These are phyloP conservation scores for Myotis yumanensis DNA, from an alignment of 2,113 vertebrate genomes.

Conservation along the genomic window DNA sequence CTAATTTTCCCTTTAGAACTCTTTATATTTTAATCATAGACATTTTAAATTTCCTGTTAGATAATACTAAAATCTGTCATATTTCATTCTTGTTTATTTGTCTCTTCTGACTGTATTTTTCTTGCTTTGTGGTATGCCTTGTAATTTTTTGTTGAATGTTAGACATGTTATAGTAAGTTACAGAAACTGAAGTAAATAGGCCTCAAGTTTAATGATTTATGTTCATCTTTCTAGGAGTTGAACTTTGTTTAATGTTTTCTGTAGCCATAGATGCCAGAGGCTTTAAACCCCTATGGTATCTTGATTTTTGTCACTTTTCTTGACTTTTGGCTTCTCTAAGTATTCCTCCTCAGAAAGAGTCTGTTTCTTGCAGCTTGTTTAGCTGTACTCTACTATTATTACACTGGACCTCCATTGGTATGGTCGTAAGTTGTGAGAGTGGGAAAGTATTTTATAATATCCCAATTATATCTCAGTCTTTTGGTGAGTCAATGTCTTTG, in stretches of 20 bases:
- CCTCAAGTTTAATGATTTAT: not conserved
- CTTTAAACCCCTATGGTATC: not conserved
- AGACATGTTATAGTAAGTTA: not conserved
- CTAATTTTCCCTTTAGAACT: not conserved
- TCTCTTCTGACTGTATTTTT: not conserved
- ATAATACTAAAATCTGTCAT: not conserved
- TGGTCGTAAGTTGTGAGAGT: not conserved
- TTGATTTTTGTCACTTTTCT: not conserved
- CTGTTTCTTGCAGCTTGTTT: not conserved
- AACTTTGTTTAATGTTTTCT: not conserved
- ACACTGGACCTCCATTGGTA: not conserved
- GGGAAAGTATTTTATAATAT: not conserved
- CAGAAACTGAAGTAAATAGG: not conserved
- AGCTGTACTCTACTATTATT: not conserved
- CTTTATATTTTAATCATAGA: not conserved
- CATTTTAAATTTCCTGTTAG: not conserved
- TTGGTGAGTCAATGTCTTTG: not conserved
- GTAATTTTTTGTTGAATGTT: not conserved
- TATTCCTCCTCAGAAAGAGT: not conserved
- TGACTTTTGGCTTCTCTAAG: not conserved
- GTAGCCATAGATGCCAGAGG: not conserved
- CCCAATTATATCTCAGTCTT: not conserved
- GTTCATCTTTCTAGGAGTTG: not conserved
- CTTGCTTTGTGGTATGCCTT: not conserved
- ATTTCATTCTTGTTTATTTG: not conserved